Conservation (phyloP, 2,113 vertebrate species). For the Cynopterus brachyotis region DNA sequence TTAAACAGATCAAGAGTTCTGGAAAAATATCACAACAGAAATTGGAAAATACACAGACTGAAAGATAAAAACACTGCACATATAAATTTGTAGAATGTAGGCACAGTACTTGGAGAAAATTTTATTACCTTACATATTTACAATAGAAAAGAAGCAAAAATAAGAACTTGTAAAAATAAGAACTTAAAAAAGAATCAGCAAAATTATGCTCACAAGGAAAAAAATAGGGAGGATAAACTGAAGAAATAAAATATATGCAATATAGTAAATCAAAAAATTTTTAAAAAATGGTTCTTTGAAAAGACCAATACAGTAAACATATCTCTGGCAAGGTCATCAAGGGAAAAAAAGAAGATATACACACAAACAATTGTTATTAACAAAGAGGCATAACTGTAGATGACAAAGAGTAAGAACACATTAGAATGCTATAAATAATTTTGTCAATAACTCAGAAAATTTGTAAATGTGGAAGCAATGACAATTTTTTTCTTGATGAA, state of each 20-base stretch:
- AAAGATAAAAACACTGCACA: background rate
- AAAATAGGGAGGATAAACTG: background rate
- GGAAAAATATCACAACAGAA: background rate
- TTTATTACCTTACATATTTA: background rate
- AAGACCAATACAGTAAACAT: slow-evolving; percentile 19
- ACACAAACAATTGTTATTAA: background rate
- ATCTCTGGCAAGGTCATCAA: background rate
- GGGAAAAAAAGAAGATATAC: background rate
- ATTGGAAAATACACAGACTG: background rate
- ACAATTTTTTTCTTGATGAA: background rate
- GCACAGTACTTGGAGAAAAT: background rate
- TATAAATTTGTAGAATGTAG: background rate
- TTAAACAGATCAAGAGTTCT: background rate
- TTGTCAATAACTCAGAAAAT: background rate
- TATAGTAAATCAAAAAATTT: background rate
- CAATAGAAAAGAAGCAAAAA: background rate
- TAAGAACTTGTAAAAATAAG: background rate
- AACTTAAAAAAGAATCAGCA: background rate
- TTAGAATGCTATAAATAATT: background rate
- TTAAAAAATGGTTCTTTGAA: background rate
- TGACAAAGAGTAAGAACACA: background rate
- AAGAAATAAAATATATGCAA: background rate
- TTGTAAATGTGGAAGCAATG: background rate
- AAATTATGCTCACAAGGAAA: background rate
- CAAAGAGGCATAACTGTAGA: background rate